Evolutionary conservation across 1,140 invertebrate species (phyloP).

Genomic region (Myzus persicae): DNA sequence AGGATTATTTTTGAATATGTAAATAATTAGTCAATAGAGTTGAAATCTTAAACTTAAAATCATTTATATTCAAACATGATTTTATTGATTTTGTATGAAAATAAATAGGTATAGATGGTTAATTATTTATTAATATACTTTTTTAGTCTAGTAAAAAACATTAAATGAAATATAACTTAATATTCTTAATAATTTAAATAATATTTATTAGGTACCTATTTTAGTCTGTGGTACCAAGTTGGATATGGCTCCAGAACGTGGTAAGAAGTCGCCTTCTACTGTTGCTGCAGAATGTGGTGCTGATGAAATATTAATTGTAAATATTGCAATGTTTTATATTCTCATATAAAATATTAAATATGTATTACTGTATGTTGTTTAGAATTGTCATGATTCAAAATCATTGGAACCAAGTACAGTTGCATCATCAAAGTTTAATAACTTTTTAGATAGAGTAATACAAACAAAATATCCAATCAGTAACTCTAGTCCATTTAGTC

Average conservation of each 20-base stretch:
- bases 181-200: neutral
- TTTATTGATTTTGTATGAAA: neutral
- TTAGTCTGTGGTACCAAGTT: conserved; percentile 92
- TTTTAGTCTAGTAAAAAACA: too few species aligned
- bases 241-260: conserved; percentile 76
- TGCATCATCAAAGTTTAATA: conserved; percentile 87
- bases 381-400: conserved; percentile 80
- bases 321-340: conserved; percentile 64
- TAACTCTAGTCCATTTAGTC: conserved; percentile 63
- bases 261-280: conserved; percentile 72
- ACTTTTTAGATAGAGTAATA: conserved; percentile 95
- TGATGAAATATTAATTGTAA: conserved; percentile 91
- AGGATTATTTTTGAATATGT: neutral
- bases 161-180: neutral
- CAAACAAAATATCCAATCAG: conserved; percentile 71
- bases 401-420: conserved; percentile 90
- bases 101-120: too few species aligned
- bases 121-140: too few species aligned
- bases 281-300: conserved; percentile 92
- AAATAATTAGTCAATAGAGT: too few species aligned
- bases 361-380: conserved; percentile 59
- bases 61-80: neutral
- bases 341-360: neutral
- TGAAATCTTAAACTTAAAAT: neutral
- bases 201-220: conserved; percentile 77